Evolutionary conservation across 2,113 vertebrate species (phyloP), one percentile per base, ranked within the genome.

Genomic region (Salminus brasiliensis): DNA sequence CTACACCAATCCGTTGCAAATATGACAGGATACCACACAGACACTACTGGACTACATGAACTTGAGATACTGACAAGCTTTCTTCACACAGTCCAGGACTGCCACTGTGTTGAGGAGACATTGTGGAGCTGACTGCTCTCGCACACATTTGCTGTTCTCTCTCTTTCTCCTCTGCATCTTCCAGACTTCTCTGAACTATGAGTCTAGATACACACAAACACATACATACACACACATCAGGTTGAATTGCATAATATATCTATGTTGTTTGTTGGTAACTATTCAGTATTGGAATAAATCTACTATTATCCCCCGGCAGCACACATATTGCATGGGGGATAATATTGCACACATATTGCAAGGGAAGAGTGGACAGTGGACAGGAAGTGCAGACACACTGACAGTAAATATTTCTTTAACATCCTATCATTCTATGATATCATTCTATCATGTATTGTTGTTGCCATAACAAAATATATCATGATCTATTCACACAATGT

Each of bases 111-210:
- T 59, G 81, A 4, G 85, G 23, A 55, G 18, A 39, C 15, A 43
- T 65, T 36, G 76, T 53, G 29, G 32, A 65, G 25, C 79, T 68
- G 63, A 55, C 55, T 30, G 21, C 6, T 47, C 93, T 88, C 67
- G 93, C 90, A 68, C 89, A 86, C 62, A 91, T 89, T 11, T 93
- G 88, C 1, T 83, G 88, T 80, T 97, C 95, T 5, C 91, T 78
- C 0, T 95, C 94, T 0, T 92, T 90, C 84, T 96, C 95, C 78
- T 96, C 95, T 66, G 95, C 92, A 0, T 96, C 95, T 67, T 97
- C 96, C 84, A 93, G 91, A 0, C 93, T 95, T 86, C 95, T 88
- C 86, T 96, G 95, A 0, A 92, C 88, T 25, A 95, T 95, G 83
- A 96, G 85, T 90, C 97, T 97, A 88, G 67, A 67, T 18, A 47